These are phyloP conservation scores for Centropyge bicolor DNA, from an alignment of 2,797 vertebrate genomes.

Conservation along the genomic window DNA sequence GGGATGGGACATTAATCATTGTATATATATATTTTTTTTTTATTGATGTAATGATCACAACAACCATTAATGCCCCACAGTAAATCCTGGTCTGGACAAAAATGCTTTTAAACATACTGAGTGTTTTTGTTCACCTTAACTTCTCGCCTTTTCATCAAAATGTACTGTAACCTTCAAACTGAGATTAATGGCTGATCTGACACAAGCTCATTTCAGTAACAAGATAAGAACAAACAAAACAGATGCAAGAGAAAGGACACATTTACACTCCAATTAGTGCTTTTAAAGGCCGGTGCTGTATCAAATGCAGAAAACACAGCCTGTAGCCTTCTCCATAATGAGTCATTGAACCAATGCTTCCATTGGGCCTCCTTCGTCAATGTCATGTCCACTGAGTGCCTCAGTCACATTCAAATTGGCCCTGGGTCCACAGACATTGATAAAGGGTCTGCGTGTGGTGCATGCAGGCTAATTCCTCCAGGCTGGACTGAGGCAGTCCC, in stretches of 20 bases:
- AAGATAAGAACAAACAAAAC: conserved; percentile 70
- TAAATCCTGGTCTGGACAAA: neutral
- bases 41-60: neutral
- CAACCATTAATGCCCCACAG: neutral
- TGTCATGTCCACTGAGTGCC: conserved; percentile 78
- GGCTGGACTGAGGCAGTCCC: conserved; percentile 56
- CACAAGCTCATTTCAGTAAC: conserved; percentile 55
- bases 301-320: conserved; percentile 73
- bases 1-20: neutral
- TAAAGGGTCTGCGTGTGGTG: conserved; percentile 64
- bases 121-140: conserved; percentile 34
- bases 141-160: conserved; percentile 29
- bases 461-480: conserved; percentile 63
- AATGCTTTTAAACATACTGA: neutral
- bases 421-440: conserved; percentile 75
- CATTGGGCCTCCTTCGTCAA: conserved; percentile 78
- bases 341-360: conserved; percentile 78
- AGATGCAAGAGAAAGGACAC: conserved; percentile 69
- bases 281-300: conserved; percentile 69
- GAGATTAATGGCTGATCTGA: conserved; percentile 58
- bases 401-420: conserved; percentile 78
- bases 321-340: conserved; percentile 72
- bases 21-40: neutral
- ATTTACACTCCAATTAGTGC: conserved; percentile 80
- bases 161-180: conserved; percentile 40